Base-by-base conservation (phyloP, 1,140 invertebrate genomes). In the Aphelinus atriplicis region DNA sequence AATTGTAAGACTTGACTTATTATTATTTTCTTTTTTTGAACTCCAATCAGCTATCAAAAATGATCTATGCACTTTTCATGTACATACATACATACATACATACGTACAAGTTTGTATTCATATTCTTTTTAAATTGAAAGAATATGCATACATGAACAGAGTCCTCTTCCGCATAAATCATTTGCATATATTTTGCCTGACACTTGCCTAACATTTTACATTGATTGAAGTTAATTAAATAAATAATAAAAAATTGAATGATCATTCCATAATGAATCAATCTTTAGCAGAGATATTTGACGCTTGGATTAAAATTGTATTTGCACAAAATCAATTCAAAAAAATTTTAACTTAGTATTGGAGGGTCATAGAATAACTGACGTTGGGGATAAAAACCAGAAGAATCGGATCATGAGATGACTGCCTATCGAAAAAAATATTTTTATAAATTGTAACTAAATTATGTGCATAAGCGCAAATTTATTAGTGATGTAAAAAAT, bases 401-500 rank as follows among this genome's bases (percentile, higher is more conserved):
- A 26, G 1, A 73, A 66, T 9, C 7, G 42, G 7, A 56, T 68
- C 68, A 55, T 51, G 10, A 47, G 58, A 68, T 51, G 62, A 48
- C 48, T 63, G 45, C 68, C 42, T 45, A 47, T 50, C 26, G 45
- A 26, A 26, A 45, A 62, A 43, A 47, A 77, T 77, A 73, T 73
- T 77, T 73, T 77, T 77, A 65, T 77, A 70, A 72, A 51, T 60
- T 65, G 55, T 69, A 43, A 53, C 50, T 64, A 70, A 70, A 70
- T 76, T 67, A 46, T 73, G 55, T 6, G 3, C 9, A 26, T 56
- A 3, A 47, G 57, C 42, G 50, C 46, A 58, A 50, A 72, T 50
- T 53, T 57, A 7, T 65, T 65, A 58, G 3, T 51, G 51, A 53
- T 67, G 43, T n/a, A 26, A 56, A 53, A 43, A 7, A 73, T 51